These are phyloP conservation scores for Apantesis nais DNA, from an alignment of 2,888 invertebrate species.

Conservation along the genomic window DNA sequence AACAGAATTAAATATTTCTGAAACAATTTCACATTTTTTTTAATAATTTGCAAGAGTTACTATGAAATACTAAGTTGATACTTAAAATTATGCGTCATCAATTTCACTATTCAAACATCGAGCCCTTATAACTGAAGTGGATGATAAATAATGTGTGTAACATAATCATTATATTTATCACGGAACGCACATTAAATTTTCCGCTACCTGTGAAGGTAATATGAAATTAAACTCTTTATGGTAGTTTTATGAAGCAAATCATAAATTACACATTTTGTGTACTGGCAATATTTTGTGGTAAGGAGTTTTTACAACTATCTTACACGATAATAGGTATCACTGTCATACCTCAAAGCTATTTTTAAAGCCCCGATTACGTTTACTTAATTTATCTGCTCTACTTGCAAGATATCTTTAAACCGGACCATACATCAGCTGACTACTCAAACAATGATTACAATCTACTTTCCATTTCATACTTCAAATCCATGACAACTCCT, in stretches of 20 bases:
- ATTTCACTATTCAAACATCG: neutral
- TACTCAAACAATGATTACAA: conserved; percentile 56
- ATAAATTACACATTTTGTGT: neutral
- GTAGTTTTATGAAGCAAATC: neutral
- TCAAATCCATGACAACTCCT: conserved; percentile 61
- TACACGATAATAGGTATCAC: neutral
- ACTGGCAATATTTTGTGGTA: neutral
- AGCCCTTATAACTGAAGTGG: neutral
- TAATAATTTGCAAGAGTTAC: neutral
- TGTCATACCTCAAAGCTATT: neutral
- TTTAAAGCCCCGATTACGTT: neutral
- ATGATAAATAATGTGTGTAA: too few relatives aligned
- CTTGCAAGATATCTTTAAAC: neutral
- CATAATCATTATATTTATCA: neutral
- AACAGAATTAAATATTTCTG: neutral
- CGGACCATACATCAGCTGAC: conserved; percentile 53
- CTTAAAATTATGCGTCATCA: too few relatives aligned
- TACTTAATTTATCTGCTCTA: neutral
- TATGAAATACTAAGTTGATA: neutral
- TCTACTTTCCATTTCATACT: conserved; percentile 74
- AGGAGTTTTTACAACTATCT: neutral
- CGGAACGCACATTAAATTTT: neutral
- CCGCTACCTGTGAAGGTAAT: neutral
- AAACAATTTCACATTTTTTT: neutral
- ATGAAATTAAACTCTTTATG: neutral